Evolutionary conservation across 2,888 invertebrate species (phyloP).

Genomic region (Melanophora roralis): DNA sequence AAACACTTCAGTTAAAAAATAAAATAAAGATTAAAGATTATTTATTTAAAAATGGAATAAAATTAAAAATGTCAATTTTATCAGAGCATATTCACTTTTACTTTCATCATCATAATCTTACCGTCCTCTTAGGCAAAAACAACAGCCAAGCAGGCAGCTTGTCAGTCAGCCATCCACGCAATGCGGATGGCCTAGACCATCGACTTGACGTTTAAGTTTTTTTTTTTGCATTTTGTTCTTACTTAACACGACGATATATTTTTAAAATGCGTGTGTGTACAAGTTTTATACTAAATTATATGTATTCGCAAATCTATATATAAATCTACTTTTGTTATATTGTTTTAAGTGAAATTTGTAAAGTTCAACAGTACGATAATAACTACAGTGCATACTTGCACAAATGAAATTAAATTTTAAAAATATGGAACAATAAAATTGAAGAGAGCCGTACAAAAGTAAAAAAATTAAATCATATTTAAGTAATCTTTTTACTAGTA

Average conservation of each 20-base stretch:
- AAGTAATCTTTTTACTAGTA: too few relatives aligned
- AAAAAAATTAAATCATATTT: background rate
- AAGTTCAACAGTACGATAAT: constrained; percentile 55
- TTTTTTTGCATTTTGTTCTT: constrained; percentile 15
- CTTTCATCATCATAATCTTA: constrained; percentile 44
- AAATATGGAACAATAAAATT: background rate
- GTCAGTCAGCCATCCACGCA: constrained; percentile 40
- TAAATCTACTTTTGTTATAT: constrained; percentile 31
- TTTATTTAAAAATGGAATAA: constrained; percentile 43
- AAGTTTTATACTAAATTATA: constrained; percentile 17
- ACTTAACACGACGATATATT: background rate
- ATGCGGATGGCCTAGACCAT: constrained; percentile 58
- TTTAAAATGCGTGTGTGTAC: constrained; percentile 43
- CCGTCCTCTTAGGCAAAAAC: constrained; percentile 29
- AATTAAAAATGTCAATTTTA: constrained; percentile 52
- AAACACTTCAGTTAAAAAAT: background rate
- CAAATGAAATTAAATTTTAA: constrained; percentile 20
- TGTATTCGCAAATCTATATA: constrained; percentile 47
- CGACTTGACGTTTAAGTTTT: constrained; percentile 14
- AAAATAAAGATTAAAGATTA: constrained; percentile 22
- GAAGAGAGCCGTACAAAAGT: background rate
- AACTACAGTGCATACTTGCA: constrained; percentile 31
- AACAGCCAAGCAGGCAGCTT: background rate
- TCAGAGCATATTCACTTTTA: constrained; percentile 52
- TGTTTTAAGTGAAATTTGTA: constrained; percentile 26